Evolutionary conservation across 2,113 vertebrate genomes (phyloP).

Genomic region (human (Homo sapiens)): GRCh38 chr1:170072501-170073000

Average conservation of each 20-base stretch:
- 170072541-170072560: not conserved
- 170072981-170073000: not conserved
- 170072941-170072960: not conserved
- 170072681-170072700: slow-evolving; percentile 14
- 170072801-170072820: not conserved
- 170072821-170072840: not conserved
- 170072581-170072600: slow-evolving; percentile 13
- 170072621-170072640: not conserved
- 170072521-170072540: not conserved
- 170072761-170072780: not conserved
- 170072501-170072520: not conserved
- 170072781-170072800: not conserved
- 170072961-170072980: not conserved
- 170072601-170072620: not conserved
- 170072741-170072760: not conserved
- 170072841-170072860: not conserved
- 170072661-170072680: not conserved
- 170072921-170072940: not conserved
- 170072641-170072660: not conserved
- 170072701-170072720: slow-evolving; percentile 10
- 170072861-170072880: not conserved
- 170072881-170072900: not conserved
- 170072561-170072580: not conserved
- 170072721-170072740: slow-evolving; percentile 21
- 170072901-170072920: not conserved